Evolutionary conservation across 2,113 vertebrate species (phyloP).

Genomic region (Oncorhynchus clarkii): DNA sequence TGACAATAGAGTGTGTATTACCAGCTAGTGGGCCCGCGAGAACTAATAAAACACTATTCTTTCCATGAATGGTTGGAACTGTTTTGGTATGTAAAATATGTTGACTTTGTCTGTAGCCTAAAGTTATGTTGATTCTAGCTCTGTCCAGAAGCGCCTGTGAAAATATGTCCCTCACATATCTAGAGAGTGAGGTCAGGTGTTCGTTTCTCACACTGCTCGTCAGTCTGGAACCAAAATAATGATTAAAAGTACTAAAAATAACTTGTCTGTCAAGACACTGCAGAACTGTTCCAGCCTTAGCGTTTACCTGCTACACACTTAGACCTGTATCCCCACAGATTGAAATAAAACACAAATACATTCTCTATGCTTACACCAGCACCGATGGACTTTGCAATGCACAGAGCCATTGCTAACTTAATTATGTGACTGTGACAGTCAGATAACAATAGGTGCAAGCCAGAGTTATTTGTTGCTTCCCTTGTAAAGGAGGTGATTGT

Average conservation of each 20-base stretch:
- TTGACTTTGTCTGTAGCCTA: background rate
- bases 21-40: background rate
- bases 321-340: background rate
- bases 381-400: too few relatives aligned
- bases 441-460: background rate
- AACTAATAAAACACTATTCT: conserved; percentile 3
- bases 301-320: background rate
- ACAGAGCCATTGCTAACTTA: background rate
- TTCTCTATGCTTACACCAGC: background rate
- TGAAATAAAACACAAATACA: conserved; percentile 9
- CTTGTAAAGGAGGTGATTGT: background rate
- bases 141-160: background rate
- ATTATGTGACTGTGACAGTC: background rate
- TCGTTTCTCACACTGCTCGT: conserved; percentile 2
- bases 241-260: conserved; percentile 8
- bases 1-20: conserved; percentile 29
- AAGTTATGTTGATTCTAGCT: background rate
- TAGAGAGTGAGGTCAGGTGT: background rate
- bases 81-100: conserved; percentile 2
- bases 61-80: background rate
- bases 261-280: background rate
- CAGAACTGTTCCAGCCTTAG: conserved; percentile 21
- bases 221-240: conserved; percentile 3
- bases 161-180: background rate
- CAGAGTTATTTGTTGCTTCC: background rate